Conservation (phyloP, 2,888 invertebrate species). For the Pristionchus maxplancki region DNA sequence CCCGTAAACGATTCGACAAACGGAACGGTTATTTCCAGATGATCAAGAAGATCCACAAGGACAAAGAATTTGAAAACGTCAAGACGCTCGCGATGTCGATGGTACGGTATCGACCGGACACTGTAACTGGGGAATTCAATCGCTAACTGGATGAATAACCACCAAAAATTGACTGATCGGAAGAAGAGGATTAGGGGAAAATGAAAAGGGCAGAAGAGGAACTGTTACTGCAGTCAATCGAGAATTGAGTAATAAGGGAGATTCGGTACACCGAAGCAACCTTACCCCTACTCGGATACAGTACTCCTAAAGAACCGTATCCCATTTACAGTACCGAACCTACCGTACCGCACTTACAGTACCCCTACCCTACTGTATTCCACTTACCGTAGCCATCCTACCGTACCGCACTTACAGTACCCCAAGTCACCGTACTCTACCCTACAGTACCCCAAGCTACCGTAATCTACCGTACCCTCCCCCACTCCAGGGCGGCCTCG, state of each 20-base stretch:
- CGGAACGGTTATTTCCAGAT: background rate
- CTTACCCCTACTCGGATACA: too few relatives aligned
- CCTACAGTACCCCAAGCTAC: background rate
- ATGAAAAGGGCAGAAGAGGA: background rate
- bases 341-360: background rate
- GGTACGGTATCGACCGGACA: background rate
- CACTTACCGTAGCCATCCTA: background rate
- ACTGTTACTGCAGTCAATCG: background rate
- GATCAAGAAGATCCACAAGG: background rate
- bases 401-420: background rate
- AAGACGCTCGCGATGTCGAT: background rate
- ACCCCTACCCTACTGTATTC: background rate
- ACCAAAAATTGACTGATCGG: too few relatives aligned
- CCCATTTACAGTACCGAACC: background rate
- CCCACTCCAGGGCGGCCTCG: background rate
- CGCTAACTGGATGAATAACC: background rate
- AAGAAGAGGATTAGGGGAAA: too few relatives aligned
- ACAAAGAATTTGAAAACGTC: background rate
- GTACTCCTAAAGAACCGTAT: background rate
- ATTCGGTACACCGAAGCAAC: background rate
- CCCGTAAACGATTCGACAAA: background rate
- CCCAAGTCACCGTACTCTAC: background rate
- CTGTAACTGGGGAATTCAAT: background rate
- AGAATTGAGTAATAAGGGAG: background rate
- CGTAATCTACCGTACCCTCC: background rate